A percentile compares a stretch with the other conserved stretches of the same genome.
These are phyloP conservation scores for Poeciliopsis paucimaculata DNA, from an alignment of 2,797 vertebrate genomes.

Conservation along the genomic window DNA sequence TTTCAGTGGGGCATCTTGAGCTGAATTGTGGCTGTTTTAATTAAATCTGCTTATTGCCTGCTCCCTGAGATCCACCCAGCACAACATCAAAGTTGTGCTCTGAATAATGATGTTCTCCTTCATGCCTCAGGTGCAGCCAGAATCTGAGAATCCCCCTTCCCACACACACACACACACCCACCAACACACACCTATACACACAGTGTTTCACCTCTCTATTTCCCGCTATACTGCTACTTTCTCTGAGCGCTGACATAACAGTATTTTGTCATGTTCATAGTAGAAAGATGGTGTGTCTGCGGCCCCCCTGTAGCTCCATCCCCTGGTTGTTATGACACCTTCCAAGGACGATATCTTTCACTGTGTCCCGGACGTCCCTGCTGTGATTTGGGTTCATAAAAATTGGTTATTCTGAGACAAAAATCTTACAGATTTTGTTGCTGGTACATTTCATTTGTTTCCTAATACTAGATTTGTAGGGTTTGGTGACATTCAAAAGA, in stretches of 20 bases:
- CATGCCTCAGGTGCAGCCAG: slow-evolving; percentile 76
- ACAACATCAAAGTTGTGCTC: slow-evolving; percentile 75
- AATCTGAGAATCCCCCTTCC: slow-evolving; percentile 40
- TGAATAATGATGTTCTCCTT: slow-evolving; percentile 76
- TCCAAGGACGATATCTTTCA: background rate
- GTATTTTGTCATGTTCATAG: slow-evolving; percentile 52
- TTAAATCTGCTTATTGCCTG: slow-evolving; percentile 72
- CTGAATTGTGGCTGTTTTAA: slow-evolving; percentile 77
- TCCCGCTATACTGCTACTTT: slow-evolving; percentile 57
- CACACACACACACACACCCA: background rate
- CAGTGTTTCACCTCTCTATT: slow-evolving; percentile 59
- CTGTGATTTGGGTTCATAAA: background rate
- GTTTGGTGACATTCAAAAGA: background rate
- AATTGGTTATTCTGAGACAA: background rate
- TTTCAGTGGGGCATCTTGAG: slow-evolving; percentile 64
- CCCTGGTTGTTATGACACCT: slow-evolving; percentile 7
- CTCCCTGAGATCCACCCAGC: slow-evolving; percentile 71
- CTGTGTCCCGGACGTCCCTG: background rate
- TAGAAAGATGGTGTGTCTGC: slow-evolving; percentile 23
- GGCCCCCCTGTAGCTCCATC: slow-evolving; percentile 2
- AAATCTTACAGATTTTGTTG: background rate
- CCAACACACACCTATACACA: slow-evolving; percentile 13
- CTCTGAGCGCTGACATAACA: slow-evolving; percentile 67
- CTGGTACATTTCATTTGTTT: background rate
- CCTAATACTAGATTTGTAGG: too few relatives aligned